These are phyloP conservation scores for Anser cygnoides DNA, from an alignment of 2,113 vertebrate genomes.

Conservation along the genomic window DNA sequence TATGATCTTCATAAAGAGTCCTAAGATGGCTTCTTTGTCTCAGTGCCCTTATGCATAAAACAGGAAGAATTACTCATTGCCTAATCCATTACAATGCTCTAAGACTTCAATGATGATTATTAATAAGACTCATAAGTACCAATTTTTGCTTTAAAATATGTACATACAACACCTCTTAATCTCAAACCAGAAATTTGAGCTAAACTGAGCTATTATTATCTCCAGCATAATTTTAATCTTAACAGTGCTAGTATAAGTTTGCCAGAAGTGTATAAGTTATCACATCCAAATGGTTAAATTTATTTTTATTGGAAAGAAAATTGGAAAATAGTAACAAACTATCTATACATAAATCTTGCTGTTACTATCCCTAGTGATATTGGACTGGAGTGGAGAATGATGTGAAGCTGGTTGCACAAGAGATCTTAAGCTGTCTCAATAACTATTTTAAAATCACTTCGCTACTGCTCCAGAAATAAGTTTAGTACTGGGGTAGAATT, in stretches of 20 bases:
- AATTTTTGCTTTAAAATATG: background rate
- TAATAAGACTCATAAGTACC: background rate
- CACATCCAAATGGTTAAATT: background rate
- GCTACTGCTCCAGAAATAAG: background rate
- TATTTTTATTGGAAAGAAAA: background rate
- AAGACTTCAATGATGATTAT: background rate
- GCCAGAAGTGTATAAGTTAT: background rate
- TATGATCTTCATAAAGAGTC: background rate
- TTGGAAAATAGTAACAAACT: background rate
- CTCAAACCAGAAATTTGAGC: background rate
- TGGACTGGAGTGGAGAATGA: background rate
- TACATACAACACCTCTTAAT: background rate
- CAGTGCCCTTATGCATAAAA: background rate
- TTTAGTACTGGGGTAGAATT: background rate
- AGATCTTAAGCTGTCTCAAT: background rate
- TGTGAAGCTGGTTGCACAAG: background rate
- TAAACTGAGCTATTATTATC: background rate
- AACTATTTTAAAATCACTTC: background rate
- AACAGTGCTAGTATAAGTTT: background rate
- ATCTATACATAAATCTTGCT: background rate
- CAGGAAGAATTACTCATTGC: background rate
- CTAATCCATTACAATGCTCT: background rate
- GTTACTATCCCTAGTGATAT: background rate
- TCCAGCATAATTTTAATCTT: background rate
- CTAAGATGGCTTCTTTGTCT: background rate